These are phyloP conservation scores for Bungarus multicinctus DNA, from an alignment of 2,113 vertebrate species.

Conservation along the genomic window DNA sequence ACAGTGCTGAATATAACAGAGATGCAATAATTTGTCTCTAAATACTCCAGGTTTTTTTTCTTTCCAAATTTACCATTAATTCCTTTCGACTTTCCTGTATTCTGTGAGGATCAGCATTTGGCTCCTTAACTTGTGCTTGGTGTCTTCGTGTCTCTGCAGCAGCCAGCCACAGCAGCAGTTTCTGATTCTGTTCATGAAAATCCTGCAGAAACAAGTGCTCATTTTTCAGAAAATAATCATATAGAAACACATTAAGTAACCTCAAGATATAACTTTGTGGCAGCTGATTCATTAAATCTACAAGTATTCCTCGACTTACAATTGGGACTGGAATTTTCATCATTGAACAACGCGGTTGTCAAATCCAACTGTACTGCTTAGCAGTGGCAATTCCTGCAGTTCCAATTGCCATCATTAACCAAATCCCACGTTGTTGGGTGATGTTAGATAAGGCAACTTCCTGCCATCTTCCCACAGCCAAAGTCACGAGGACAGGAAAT, in stretches of 20 bases:
- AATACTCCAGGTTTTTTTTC: background rate
- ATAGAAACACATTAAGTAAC: background rate
- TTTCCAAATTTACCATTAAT: constrained; percentile 72
- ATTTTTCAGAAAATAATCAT: background rate
- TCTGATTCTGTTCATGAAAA: constrained; percentile 83
- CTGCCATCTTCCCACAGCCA: background rate
- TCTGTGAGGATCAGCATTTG: constrained; percentile 40
- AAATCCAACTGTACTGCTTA: background rate
- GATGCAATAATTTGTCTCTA: background rate
- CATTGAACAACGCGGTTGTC: background rate
- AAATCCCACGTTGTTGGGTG: background rate
- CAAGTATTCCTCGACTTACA: background rate
- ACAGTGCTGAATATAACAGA: background rate
- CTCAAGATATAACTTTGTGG: too few species aligned
- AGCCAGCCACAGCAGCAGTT: constrained; percentile 82
- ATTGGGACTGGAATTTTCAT: background rate
- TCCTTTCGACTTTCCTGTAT: constrained; percentile 67
- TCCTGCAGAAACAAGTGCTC: constrained; percentile 72
- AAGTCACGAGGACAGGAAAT: background rate
- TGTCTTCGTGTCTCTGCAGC: constrained; percentile 72
- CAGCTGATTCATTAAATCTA: background rate
- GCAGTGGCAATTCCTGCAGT: background rate
- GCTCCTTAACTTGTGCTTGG: constrained; percentile 53
- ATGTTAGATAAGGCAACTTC: background rate
- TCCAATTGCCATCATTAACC: background rate